Conservation (phyloP, 2,797 vertebrate genomes). For the Sebastes reedi region DNA sequence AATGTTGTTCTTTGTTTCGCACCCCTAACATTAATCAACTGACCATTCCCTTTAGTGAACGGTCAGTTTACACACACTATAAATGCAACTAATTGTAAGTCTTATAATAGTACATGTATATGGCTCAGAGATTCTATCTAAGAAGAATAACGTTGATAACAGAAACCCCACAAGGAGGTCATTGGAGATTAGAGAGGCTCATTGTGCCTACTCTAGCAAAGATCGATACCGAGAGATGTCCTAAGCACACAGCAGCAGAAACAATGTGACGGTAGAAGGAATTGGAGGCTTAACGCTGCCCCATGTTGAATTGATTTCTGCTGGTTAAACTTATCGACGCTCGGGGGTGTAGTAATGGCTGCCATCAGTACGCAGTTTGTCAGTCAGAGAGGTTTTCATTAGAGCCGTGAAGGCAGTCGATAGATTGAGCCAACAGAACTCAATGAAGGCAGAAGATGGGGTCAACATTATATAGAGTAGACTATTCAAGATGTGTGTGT, state of each 20-base stretch:
- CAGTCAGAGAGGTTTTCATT: constrained; percentile 30
- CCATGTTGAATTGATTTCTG: constrained; percentile 39
- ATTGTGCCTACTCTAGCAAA: background rate
- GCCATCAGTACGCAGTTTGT: constrained; percentile 19
- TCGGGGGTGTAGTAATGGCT: constrained; percentile 15
- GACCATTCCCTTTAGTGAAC: background rate
- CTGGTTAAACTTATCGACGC: constrained; percentile 23
- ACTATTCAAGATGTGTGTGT: background rate
- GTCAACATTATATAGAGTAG: background rate
- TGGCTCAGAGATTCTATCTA: background rate
- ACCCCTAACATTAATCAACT: no score
- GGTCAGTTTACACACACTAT: background rate
- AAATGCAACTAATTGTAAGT: background rate
- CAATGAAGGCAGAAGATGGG: constrained; percentile 1
- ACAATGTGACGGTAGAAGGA: constrained; percentile 14
- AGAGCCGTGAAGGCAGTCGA: constrained; percentile 1
- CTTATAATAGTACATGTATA: background rate
- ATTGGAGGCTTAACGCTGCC: constrained; percentile 3
- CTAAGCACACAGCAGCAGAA: constrained; percentile 5
- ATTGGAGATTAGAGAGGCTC: constrained; percentile 2
- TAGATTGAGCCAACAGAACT: constrained; percentile 21
- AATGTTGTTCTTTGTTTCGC: no score
- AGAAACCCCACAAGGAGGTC: background rate
- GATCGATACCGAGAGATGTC: constrained; percentile 30
- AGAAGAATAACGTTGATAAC: background rate